phyloP scores from a whole-genome alignment of 1,140 invertebrate species.

The Platorchestia sp. region DNA sequence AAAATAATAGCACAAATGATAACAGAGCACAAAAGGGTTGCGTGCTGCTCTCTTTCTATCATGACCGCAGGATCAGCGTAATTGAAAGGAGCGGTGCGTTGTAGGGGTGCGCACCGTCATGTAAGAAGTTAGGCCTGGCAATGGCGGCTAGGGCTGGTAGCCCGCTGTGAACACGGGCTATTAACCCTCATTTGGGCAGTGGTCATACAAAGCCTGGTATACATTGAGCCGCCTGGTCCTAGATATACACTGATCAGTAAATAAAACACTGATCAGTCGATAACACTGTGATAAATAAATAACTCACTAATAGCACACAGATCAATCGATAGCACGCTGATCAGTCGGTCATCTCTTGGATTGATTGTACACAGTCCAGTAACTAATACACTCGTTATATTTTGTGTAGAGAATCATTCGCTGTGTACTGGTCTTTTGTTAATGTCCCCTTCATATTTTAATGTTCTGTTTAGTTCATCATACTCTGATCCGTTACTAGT shows the following conservation, averaged over 20 bases:
- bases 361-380: background rate
- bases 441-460: no score
- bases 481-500: background rate
- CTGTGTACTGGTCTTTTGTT: no score
- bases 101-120: background rate
- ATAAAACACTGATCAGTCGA: background rate
- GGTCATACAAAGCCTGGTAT: background rate
- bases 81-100: background rate
- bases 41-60: background rate
- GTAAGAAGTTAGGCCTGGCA: background rate
- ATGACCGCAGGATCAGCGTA: background rate
- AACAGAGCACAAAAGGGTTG: background rate
- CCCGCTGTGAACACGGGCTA: background rate
- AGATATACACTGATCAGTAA: background rate
- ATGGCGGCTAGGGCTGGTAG: background rate
- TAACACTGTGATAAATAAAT: background rate
- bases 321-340: no score
- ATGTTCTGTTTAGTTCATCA: no score
- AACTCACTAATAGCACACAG: no score
- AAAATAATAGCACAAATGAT: constrained; percentile 10
- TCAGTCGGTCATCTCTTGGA: background rate
- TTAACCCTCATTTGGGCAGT: background rate
- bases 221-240: background rate
- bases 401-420: no score
- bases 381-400: no score